Evolutionary conservation across 2,113 vertebrate species (phyloP), one percentile per base, ranked within the genome.

Genomic region (Tragelaphus buxtoni): DNA sequence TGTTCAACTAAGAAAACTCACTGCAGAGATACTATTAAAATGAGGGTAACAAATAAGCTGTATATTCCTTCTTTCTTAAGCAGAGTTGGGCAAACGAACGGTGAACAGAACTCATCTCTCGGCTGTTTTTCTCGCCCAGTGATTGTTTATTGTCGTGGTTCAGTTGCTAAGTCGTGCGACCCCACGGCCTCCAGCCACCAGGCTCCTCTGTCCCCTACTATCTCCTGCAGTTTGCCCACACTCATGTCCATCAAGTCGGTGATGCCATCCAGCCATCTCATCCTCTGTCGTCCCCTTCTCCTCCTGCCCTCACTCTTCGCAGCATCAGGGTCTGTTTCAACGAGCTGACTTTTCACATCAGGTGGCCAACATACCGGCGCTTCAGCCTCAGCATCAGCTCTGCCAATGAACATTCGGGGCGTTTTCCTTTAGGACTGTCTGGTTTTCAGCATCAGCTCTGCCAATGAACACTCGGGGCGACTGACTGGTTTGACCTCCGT

Each of bases 21-120:
- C 30, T n/a, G 16, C n/a, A 94, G 55, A 94, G 90, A 65, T 65
- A 69, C 17, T 51, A 20, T n/a, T 95, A n/a, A 61, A 69, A 82
- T 32, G 3, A 76, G 20, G 88, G 9, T 30, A n/a, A 49, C 14
- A 28, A 35, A 45, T 42, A 77, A n/a, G 14, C 1, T 60, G 32
- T 63, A 0, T 58, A 5, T 28, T 39, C 20, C 47, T 86, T 47
- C n/a, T 42, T 88, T 76, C 45, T 28, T 49, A 16, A 94, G 18
- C 30, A 91, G 80, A 53, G 10, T 10, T 76, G 47, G n/a, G 30
- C 65, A 2, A 13, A 42, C 49, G 10, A 47, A 90, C 60, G 5
- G 32, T 9, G 45, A 56, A 45, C 58, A 86, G 13, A 84, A 35
- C 45, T 85, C 30, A 84, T 42, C 47, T 58, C 9, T 60, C 32